Conservation (phyloP, 2,888 invertebrate species). For the Anthrax anthrax region DNA sequence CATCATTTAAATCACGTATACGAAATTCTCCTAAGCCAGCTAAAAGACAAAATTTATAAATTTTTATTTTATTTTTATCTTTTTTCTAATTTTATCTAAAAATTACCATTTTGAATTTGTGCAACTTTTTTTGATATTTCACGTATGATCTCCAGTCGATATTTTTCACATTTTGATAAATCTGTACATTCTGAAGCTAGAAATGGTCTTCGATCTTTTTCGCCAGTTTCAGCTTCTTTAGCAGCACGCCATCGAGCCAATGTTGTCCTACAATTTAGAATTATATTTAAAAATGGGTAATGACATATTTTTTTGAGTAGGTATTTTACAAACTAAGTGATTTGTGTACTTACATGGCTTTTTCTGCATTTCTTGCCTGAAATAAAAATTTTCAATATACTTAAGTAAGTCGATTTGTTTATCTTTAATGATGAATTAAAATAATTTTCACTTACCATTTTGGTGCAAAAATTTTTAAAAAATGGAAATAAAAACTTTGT, state of each 20-base stretch:
- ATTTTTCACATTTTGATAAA: conserved; percentile 85
- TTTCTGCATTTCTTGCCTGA: conserved; percentile 93
- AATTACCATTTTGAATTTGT: conserved; percentile 90
- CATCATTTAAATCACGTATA: conserved; percentile 95
- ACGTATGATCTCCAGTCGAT: conserved; percentile 89
- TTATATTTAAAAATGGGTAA: neutral
- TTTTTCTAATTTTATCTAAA: neutral
- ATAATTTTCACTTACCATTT: too few relatives aligned
- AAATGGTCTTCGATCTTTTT: conserved; percentile 79
- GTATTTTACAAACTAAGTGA: neutral
- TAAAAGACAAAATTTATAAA: conserved; percentile 26
- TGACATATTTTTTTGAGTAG: neutral
- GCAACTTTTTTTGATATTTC: conserved; percentile 98
- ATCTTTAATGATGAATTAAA: too few relatives aligned
- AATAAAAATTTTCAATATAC: too few relatives aligned
- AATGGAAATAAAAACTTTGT: too few relatives aligned
- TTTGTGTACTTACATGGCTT: conserved; percentile 85
- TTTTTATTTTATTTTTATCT: neutral
- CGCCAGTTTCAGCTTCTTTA: conserved; percentile 80
- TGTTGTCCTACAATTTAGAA: conserved; percentile 53
- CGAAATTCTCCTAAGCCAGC: conserved; percentile 98
- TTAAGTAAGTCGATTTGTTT: too few relatives aligned
- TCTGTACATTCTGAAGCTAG: conserved; percentile 91
- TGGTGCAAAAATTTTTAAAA: too few relatives aligned
- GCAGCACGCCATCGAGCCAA: conserved; percentile 96